These are phyloP conservation scores for Molorchus minor DNA, from an alignment of 2,888 invertebrate species.

Conservation along the genomic window DNA sequence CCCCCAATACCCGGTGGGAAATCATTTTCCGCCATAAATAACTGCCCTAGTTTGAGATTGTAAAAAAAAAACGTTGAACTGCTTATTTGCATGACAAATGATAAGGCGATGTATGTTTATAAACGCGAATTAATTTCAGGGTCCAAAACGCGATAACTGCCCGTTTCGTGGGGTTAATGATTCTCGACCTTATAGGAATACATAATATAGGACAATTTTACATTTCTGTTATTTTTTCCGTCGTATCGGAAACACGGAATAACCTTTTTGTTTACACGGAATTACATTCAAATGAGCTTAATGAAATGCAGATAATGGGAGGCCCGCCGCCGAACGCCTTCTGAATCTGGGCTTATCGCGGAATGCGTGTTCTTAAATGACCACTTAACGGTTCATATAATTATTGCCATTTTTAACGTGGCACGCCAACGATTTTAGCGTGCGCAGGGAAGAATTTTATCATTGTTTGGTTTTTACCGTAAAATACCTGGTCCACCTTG, in stretches of 20 bases:
- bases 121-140: constrained; percentile 47
- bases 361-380: constrained; percentile 22
- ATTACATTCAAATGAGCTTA: constrained; percentile 41
- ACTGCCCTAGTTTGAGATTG: constrained; percentile 23
- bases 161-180: constrained; percentile 36
- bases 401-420: constrained; percentile 13
- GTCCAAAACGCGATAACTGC: constrained; percentile 41
- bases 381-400: constrained; percentile 19
- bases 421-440: neutral
- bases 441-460: too few species aligned
- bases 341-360: constrained; percentile 20
- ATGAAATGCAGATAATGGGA: constrained; percentile 32
- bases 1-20: constrained; percentile 2
- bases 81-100: constrained; percentile 49
- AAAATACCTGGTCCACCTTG: too few species aligned
- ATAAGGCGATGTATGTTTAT: constrained; percentile 49
- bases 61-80: constrained; percentile 29
- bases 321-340: constrained; percentile 10
- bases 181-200: constrained; percentile 36
- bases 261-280: constrained; percentile 49
- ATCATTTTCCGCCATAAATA: constrained; percentile 25
- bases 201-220: constrained; percentile 43
- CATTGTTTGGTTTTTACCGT: too few species aligned
- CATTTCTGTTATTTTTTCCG: constrained; percentile 28
- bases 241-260: constrained; percentile 47